Conservation (phyloP, 2,797 vertebrate genomes). For the Heteromormyrus szaboi region DNA sequence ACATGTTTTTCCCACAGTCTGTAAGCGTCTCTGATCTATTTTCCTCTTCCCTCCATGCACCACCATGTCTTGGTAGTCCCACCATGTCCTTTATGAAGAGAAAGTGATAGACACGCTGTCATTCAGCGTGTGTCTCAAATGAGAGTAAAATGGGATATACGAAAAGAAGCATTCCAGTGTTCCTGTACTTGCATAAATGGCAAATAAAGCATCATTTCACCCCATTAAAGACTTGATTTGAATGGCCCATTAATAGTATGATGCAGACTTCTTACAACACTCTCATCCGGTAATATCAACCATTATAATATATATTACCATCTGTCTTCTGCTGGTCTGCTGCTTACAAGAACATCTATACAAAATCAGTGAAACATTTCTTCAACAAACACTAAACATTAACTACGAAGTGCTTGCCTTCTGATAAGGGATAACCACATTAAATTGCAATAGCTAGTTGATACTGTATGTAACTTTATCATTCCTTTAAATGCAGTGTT, state of each 20-base stretch:
- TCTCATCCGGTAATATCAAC: neutral
- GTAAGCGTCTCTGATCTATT: neutral
- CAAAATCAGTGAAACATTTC: neutral
- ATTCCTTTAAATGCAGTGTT: neutral
- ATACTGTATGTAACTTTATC: neutral
- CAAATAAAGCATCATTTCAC: neutral
- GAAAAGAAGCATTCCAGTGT: neutral
- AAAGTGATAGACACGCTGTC: neutral
- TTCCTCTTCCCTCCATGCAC: neutral
- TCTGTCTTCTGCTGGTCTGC: neutral
- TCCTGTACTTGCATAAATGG: neutral
- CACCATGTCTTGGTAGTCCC: neutral
- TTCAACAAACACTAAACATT: neutral
- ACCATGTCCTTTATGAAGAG: neutral
- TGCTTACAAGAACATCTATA: neutral
- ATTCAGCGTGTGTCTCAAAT: neutral
- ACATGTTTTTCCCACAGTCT: neutral
- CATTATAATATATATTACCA: neutral
- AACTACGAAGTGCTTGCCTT: neutral
- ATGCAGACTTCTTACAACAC: neutral
- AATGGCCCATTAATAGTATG: neutral
- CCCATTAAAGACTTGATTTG: neutral
- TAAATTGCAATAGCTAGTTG: neutral
- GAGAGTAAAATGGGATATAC: neutral
- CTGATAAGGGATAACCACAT: neutral